These are phyloP conservation scores for Oreochromis aureus DNA, from an alignment of 2,113 vertebrate genomes.

Conservation along the genomic window DNA sequence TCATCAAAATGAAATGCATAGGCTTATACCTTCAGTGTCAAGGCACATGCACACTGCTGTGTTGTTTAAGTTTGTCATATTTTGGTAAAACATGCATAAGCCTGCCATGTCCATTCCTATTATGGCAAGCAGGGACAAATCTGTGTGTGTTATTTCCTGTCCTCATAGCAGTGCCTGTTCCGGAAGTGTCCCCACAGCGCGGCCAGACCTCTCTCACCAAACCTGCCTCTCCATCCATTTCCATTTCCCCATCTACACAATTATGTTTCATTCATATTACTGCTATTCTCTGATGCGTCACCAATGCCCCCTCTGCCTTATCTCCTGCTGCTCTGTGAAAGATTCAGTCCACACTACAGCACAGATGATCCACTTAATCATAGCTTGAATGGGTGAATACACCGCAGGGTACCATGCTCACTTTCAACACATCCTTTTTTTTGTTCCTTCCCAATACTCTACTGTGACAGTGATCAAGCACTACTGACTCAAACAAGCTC, in stretches of 20 bases:
- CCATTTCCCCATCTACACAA: not conserved
- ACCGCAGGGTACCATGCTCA: not conserved
- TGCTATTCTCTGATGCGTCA: not conserved
- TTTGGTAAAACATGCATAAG: not conserved
- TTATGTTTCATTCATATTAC: not conserved
- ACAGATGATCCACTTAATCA: not conserved
- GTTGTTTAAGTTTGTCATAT: not conserved
- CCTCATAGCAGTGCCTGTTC: not conserved
- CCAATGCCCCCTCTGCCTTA: not conserved
- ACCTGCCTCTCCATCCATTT: not conserved
- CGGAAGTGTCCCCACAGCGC: not conserved
- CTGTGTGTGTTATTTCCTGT: not conserved
- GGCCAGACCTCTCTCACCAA: not conserved
- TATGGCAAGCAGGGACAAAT: not conserved
- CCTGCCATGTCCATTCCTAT: not conserved
- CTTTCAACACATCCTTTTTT: not conserved
- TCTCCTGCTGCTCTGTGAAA: not conserved
- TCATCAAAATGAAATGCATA: not conserved
- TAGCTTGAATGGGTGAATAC: not conserved
- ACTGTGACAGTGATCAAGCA: conserved; percentile 2
- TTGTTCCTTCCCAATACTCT: not conserved
- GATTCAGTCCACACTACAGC: not conserved
- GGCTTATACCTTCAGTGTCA: not conserved
- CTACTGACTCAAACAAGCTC: not conserved
- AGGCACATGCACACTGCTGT: not conserved